Evolutionary conservation across 1,140 invertebrate species (phyloP), one percentile per base, ranked within the genome.

Genomic region (Dolichoris vasculosae): DNA sequence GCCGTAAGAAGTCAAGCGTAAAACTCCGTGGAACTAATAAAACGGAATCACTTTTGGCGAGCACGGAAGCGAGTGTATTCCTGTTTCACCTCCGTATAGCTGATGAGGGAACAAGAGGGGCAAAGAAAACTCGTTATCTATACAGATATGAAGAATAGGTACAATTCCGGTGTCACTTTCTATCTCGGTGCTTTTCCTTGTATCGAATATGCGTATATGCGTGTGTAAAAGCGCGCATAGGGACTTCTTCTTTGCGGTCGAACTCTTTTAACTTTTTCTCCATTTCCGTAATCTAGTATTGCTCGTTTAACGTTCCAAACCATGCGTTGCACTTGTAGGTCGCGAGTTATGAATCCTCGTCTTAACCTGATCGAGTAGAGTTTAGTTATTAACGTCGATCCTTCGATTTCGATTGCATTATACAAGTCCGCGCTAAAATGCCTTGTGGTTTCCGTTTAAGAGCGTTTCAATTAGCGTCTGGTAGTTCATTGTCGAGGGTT

Each of bases 21-120:
- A 86, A 30, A 69, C 15, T 69, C 32, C 20, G 80, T 82, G 87
- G 86, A 59, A 13, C 87, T 87, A 87, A 89, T 88, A 83, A 84
- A 88, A 87, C 84, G 88, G 88, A 89, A 88, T 86, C 82, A 83
- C 86, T 87, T 86, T 86, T 59, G 26, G 55, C 55, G 23, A 8
- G 48, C 48, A 17, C 15, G 48, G 48, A 51, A 8, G 8, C 20
- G 48, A 51, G 6, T 17, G 64, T 35, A 67, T 4, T 30, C 64
- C 20, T 20, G 26, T 64, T 64, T 64, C 59, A n/a, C 59, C 59
- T 51, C 48, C 11, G 48, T 46, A 46, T 46, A 6, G 30, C 30
- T 13, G 64, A 8, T 26, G 0, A 3, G 2, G 8, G n/a, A 32
- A 32, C 2, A 13, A 26, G 64, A 35, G 4, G 30, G 13, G 35